These are phyloP conservation scores for Styela plicata DNA, from an alignment of 23 tunicate species.

Conservation along the genomic window DNA sequence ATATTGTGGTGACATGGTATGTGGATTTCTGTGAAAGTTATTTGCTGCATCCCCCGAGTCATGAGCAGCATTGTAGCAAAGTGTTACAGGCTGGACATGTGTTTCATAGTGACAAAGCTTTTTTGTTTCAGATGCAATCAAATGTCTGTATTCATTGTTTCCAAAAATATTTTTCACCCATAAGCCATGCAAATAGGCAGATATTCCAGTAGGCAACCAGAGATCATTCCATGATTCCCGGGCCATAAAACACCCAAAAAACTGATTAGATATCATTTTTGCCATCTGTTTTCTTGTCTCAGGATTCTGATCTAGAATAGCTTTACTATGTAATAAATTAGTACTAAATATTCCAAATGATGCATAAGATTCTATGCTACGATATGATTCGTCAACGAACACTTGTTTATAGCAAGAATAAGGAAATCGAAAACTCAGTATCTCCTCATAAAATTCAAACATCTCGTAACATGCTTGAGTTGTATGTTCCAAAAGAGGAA, in stretches of 20 bases:
- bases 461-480: slow-evolving; percentile 78
- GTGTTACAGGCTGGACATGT: slow-evolving; percentile 45
- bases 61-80: slow-evolving; percentile 8
- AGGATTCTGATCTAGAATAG: slow-evolving; percentile 83
- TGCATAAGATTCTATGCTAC: slow-evolving; percentile 60
- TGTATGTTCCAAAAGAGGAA: slow-evolving; percentile 69
- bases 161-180: slow-evolving; percentile 97
- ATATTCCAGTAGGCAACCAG: slow-evolving; percentile 94
- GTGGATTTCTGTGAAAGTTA: slow-evolving; percentile 51
- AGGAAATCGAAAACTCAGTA: slow-evolving; percentile 93
- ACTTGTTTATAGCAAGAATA: slow-evolving; percentile 97
- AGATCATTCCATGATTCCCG: slow-evolving; percentile 88
- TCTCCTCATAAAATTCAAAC: slow-evolving; percentile 93
- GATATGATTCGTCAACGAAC: slow-evolving; percentile 81
- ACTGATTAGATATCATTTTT: slow-evolving; percentile 73
- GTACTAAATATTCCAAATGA: slow-evolving; percentile 78
- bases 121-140: slow-evolving; percentile 70
- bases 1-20: slow-evolving; percentile 67
- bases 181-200: slow-evolving; percentile 88
- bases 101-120: slow-evolving; percentile 71
- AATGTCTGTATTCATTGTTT: slow-evolving; percentile 91
- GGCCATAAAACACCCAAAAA: slow-evolving; percentile 98
- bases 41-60: slow-evolving; percentile 22
- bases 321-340: slow-evolving; percentile 78
- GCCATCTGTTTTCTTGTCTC: slow-evolving; percentile 88